Conservation (phyloP, 2,113 vertebrate species). For the Anguilla japonica region DNA sequence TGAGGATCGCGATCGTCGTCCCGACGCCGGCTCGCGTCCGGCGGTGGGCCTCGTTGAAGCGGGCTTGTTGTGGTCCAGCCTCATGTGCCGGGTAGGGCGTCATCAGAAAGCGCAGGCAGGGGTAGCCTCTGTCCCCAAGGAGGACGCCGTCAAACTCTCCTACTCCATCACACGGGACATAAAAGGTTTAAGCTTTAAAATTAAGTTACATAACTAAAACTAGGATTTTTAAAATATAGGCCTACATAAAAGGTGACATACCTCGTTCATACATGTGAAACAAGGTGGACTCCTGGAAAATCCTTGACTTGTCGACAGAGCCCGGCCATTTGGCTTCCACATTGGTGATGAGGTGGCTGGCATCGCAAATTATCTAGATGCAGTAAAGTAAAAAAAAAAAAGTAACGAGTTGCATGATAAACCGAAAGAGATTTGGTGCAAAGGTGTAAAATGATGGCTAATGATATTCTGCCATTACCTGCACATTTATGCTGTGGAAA, state of each 20-base stretch:
- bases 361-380: not conserved
- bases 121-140: not conserved
- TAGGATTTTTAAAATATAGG: not conserved
- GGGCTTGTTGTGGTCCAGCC: conserved; percentile 4
- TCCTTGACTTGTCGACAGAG: not conserved
- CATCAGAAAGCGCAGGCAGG: not conserved
- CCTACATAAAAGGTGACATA: not conserved
- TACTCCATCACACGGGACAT: not conserved
- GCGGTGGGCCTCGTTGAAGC: not conserved
- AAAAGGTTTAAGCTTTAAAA: not conserved
- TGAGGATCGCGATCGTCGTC: not conserved
- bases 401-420: not conserved
- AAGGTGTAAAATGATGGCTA: not conserved
- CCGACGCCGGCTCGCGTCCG: not conserved
- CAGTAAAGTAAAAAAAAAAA: too few relatives aligned
- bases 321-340: too few relatives aligned
- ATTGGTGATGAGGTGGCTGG: not conserved
- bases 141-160: not conserved
- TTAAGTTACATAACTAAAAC: not conserved
- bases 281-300: not conserved
- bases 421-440: not conserved
- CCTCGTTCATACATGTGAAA: not conserved
- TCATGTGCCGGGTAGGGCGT: conserved; percentile 11
- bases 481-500: conserved; percentile 27
- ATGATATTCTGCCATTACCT: conserved; percentile 22